These are phyloP conservation scores for Platysternon megacephalum DNA, from an alignment of 2,113 vertebrate genomes.

Conservation along the genomic window DNA sequence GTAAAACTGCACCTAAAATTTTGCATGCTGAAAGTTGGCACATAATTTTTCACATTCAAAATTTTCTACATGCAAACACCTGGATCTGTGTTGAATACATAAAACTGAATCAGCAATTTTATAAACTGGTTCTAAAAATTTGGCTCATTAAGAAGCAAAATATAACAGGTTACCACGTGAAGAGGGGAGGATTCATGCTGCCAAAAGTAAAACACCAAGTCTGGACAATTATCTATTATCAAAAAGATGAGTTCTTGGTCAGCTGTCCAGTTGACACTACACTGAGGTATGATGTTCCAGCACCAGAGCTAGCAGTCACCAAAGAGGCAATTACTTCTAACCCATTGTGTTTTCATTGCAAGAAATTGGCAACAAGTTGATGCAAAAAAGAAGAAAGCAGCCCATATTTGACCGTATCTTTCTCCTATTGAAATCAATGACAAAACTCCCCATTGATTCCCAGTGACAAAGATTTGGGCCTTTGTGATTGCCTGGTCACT, in stretches of 20 bases:
- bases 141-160: neutral
- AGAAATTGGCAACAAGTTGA: neutral
- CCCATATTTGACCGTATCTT: neutral
- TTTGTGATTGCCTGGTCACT: neutral
- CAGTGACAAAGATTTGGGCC: neutral
- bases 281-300: neutral
- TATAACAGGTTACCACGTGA: neutral
- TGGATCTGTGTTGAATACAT: neutral
- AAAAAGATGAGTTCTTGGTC: neutral
- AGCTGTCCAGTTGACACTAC: neutral
- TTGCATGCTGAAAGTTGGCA: neutral
- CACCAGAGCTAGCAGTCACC: neutral
- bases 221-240: neutral
- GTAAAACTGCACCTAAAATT: neutral
- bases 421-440: neutral
- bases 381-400: neutral
- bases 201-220: neutral
- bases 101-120: fast-evolving
- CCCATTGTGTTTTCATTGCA: neutral
- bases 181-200: neutral
- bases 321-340: neutral
- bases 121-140: neutral
- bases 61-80: neutral
- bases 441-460: neutral
- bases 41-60: neutral